These are phyloP conservation scores for Germaria angustata DNA, from an alignment of 2,888 invertebrate species.

Conservation along the genomic window DNA sequence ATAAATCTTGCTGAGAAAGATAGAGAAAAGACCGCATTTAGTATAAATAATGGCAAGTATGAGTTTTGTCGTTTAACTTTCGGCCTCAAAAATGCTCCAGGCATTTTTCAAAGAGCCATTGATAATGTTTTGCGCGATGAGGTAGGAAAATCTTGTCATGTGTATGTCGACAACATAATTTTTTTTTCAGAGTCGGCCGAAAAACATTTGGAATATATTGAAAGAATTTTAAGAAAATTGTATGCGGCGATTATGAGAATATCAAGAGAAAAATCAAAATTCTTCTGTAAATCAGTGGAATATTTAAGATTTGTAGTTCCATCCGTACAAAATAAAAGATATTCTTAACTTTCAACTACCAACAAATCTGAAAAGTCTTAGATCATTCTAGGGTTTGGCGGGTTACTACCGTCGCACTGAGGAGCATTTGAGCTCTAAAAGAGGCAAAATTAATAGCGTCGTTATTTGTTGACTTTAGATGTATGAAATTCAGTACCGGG, in stretches of 20 bases:
- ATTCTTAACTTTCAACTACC: no score
- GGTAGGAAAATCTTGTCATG: not conserved
- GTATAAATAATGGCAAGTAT: no score
- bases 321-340: not conserved
- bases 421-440: no score
- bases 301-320: not conserved
- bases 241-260: not conserved
- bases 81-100: not conserved
- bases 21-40: not conserved
- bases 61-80: not conserved
- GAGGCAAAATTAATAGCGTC: no score
- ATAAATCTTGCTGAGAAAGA: not conserved
- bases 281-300: not conserved
- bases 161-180: not conserved
- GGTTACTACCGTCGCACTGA: not conserved
- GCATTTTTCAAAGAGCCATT: no score
- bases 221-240: not conserved
- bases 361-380: not conserved
- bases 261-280: not conserved
- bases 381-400: slow-evolving; percentile 6
- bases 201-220: not conserved
- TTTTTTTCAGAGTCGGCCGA: not conserved
- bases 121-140: not conserved
- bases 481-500: no score
- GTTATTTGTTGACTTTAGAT: no score